Conservation (phyloP, 2,888 invertebrate genomes). For the Aporophyla nigra region DNA sequence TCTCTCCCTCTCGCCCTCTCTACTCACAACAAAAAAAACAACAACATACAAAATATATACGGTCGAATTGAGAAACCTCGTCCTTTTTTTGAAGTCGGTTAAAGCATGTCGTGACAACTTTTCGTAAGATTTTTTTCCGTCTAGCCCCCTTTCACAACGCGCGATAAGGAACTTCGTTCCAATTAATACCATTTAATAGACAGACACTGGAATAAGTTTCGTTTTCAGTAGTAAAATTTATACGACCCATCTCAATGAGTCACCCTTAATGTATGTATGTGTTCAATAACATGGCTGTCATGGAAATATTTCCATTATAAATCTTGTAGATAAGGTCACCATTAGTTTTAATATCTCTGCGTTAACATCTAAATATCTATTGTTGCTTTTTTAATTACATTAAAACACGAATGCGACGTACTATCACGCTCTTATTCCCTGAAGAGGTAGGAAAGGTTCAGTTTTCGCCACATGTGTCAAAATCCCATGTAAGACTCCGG, state of each 20-base stretch:
- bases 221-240: conserved; percentile 33
- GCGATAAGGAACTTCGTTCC: too few relatives aligned
- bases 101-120: too few relatives aligned
- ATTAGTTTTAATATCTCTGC: conserved; percentile 27
- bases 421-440: neutral
- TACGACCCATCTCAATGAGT: conserved; percentile 30
- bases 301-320: conserved; percentile 49
- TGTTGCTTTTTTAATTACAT: conserved; percentile 27
- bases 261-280: conserved; percentile 20
- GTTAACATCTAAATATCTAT: conserved; percentile 39
- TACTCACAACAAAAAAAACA: too few relatives aligned
- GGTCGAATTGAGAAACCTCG: too few relatives aligned
- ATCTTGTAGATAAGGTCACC: conserved; percentile 38
- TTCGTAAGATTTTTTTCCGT: too few relatives aligned
- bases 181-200: conserved; percentile 22
- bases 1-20: too few relatives aligned
- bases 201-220: conserved; percentile 4
- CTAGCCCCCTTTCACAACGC: too few relatives aligned
- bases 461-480: neutral
- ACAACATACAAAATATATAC: too few relatives aligned
- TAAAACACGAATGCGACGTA: conserved; percentile 4
- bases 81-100: too few relatives aligned
- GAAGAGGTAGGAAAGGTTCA: too few relatives aligned
- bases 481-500: too few relatives aligned
- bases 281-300: conserved; percentile 12